Evolutionary conservation across 2,113 vertebrate species (phyloP).

Genomic region (Thunnus maccoyii): DNA sequence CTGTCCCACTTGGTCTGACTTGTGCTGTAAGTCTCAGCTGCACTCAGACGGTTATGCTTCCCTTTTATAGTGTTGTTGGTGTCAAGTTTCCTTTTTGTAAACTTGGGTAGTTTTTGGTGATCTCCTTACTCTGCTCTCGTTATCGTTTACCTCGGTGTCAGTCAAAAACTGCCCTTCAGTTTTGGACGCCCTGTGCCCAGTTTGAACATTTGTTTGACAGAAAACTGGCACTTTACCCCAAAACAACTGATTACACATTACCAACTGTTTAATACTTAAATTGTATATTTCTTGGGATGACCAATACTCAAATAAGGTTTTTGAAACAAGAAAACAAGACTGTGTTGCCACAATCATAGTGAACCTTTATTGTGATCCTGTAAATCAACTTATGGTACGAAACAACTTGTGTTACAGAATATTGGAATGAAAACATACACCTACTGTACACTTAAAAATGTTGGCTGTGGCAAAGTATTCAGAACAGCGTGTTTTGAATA

Average conservation of each 20-base stretch:
- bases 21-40: conserved; percentile 8
- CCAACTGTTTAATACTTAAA: background rate
- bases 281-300: background rate
- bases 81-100: conserved; percentile 40
- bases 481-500: conserved; percentile 44
- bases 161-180: conserved; percentile 23
- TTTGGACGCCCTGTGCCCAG: conserved; percentile 26
- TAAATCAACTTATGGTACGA: conserved; percentile 63
- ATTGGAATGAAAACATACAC: conserved; percentile 51
- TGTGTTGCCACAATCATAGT: conserved; percentile 18
- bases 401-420: conserved; percentile 43
- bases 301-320: background rate
- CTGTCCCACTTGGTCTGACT: background rate
- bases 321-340: background rate
- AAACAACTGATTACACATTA: conserved; percentile 19
- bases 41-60: conserved; percentile 1
- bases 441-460: conserved; percentile 43
- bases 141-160: conserved; percentile 26
- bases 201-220: conserved; percentile 19
- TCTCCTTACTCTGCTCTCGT: conserved; percentile 12
- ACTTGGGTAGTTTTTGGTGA: conserved; percentile 26
- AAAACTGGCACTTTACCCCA: conserved; percentile 20
- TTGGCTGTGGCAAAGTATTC: conserved; percentile 39
- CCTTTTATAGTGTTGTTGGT: conserved; percentile 36
- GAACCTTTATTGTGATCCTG: conserved; percentile 69